Percentiles rank a stretch among this genome's conserved stretches.
Conservation (phyloP, 2,113 vertebrate species). For the Salvator merianae region DNA sequence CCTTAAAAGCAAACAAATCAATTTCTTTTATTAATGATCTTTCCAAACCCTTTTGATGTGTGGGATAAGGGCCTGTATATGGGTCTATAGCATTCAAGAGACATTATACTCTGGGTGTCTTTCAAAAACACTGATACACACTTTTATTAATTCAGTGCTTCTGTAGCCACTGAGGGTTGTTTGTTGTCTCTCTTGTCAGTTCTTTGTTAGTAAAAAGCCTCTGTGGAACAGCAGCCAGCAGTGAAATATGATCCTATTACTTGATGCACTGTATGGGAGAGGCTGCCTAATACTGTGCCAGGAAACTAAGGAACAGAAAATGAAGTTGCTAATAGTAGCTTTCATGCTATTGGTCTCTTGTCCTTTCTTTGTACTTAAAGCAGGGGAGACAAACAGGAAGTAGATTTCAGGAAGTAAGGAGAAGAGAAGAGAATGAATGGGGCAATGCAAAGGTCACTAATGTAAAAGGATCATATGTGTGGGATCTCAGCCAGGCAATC, state of each 20-base stretch:
- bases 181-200: conserved; percentile 59
- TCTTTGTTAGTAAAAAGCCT: conserved; percentile 67
- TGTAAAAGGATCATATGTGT: conserved; percentile 69
- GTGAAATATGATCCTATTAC: conserved; percentile 71
- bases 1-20: neutral
- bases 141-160: neutral
- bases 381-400: conserved; percentile 85
- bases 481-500: conserved; percentile 73
- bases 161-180: conserved; percentile 36
- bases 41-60: neutral
- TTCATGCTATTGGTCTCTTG: conserved; percentile 55
- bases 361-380: conserved; percentile 29
- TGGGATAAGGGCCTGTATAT: rapidly evolving
- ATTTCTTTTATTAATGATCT: neutral
- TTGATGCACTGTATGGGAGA: neutral
- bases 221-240: conserved; percentile 65
- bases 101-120: neutral
- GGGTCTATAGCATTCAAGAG: neutral
- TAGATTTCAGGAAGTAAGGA: conserved; percentile 53
- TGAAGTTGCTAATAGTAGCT: conserved; percentile 28
- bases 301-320: conserved; percentile 1
- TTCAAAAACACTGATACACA: neutral
- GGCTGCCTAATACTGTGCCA: conserved; percentile 29
- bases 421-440: conserved; percentile 37
- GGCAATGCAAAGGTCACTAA: conserved; percentile 68